Evolutionary conservation across 2,797 vertebrate genomes (phyloP).

Genomic region (Coranthus polyacanthus): DNA sequence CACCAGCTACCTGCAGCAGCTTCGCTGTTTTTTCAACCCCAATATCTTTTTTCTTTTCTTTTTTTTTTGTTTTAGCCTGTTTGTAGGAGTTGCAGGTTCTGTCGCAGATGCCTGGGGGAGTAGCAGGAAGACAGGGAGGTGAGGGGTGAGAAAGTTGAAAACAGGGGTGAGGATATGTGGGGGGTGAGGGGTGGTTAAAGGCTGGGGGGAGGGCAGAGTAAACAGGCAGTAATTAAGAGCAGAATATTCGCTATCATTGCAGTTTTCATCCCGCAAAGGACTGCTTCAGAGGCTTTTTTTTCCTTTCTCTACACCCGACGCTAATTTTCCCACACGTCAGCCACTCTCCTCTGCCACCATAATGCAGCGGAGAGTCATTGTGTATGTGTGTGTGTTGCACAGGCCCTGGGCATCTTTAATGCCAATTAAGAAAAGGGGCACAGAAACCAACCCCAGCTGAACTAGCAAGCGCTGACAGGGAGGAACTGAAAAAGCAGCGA

Average conservation of each 20-base stretch:
- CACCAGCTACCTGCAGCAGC: neutral
- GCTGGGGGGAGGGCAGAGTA: slow-evolving; percentile 72
- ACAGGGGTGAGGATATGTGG: slow-evolving; percentile 24
- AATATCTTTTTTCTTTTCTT: neutral
- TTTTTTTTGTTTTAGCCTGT: slow-evolving; percentile 28
- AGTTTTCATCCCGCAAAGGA: slow-evolving; percentile 78
- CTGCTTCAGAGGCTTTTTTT: slow-evolving; percentile 72
- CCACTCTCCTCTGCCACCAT: slow-evolving; percentile 67
- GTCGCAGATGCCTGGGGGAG: slow-evolving; percentile 34
- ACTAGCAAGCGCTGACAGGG: slow-evolving; percentile 64
- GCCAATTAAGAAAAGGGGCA: slow-evolving; percentile 83
- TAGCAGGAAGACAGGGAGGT: slow-evolving; percentile 36
- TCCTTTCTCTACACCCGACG: slow-evolving; percentile 50
- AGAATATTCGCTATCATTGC: slow-evolving; percentile 84
- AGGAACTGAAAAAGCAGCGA: slow-evolving; percentile 56
- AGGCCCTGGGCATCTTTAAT: slow-evolving; percentile 81
- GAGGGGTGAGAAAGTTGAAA: slow-evolving; percentile 51
- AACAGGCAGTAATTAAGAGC: slow-evolving; percentile 86
- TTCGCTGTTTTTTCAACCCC: too few species aligned
- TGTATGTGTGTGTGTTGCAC: slow-evolving; percentile 51
- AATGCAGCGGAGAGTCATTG: slow-evolving; percentile 57
- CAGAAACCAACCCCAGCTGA: slow-evolving; percentile 62
- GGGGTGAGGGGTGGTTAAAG: slow-evolving; percentile 52
- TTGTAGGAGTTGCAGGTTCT: slow-evolving; percentile 54
- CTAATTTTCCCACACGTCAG: slow-evolving; percentile 74